Evolutionary conservation across 2,888 invertebrate species (phyloP).

Genomic region (Oscheius sp.): DNA sequence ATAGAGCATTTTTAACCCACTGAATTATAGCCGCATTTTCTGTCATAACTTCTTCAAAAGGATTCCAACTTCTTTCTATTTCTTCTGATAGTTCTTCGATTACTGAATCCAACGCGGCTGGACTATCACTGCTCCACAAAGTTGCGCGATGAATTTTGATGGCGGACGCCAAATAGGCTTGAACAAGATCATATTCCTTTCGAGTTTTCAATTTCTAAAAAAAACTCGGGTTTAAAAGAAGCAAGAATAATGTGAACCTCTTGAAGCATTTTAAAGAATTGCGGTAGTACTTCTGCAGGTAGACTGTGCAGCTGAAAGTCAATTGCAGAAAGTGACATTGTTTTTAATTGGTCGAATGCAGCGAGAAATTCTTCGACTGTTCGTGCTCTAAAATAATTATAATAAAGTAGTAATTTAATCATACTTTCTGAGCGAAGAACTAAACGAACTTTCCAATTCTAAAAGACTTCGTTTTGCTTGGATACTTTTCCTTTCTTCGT

Average conservation of each 20-base stretch:
- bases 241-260: no score
- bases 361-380: slow-evolving; percentile 37
- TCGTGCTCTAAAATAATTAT: slow-evolving; percentile 46
- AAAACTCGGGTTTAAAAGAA: no score
- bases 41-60: slow-evolving; percentile 44
- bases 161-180: slow-evolving; percentile 89
- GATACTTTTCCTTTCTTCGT: slow-evolving; percentile 41
- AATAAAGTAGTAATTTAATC: not conserved
- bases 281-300: slow-evolving; percentile 44
- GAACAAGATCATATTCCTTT: slow-evolving; percentile 87
- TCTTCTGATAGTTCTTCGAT: slow-evolving; percentile 35
- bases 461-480: slow-evolving; percentile 59
- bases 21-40: slow-evolving; percentile 57
- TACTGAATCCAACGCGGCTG: slow-evolving; percentile 33
- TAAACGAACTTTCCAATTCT: slow-evolving; percentile 60
- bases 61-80: slow-evolving; percentile 40
- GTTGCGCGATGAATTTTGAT: slow-evolving; percentile 79
- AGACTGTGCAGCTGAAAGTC: slow-evolving; percentile 68
- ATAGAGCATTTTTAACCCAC: slow-evolving; percentile 63
- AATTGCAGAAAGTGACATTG: slow-evolving; percentile 63
- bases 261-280: slow-evolving; percentile 62
- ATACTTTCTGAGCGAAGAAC: slow-evolving; percentile 21
- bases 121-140: slow-evolving; percentile 22
- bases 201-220: slow-evolving; percentile 82
- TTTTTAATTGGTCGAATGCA: slow-evolving; percentile 31